These are phyloP conservation scores for Chaetodon trifascialis DNA, from an alignment of 2,113 vertebrate genomes.

Conservation along the genomic window DNA sequence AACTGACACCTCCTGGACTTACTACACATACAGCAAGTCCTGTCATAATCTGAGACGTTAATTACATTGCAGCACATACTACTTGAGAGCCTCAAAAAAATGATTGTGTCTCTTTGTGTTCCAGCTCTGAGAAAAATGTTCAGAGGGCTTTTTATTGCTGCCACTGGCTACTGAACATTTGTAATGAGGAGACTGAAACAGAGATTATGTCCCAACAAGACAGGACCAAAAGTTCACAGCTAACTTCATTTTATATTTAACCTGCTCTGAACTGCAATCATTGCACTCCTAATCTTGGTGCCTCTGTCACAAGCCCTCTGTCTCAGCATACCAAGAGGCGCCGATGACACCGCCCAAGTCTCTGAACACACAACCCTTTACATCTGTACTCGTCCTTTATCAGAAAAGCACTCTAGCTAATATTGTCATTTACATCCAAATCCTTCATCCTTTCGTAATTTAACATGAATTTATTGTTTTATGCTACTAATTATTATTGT, in stretches of 20 bases:
- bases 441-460: no score
- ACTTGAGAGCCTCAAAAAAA: no score
- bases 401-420: no score
- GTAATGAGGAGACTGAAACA: constrained; percentile 4
- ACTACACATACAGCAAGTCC: no score
- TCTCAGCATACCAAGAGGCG: not conserved
- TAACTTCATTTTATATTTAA: constrained; percentile 19
- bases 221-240: not conserved
- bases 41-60: no score
- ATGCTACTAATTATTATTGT: no score
- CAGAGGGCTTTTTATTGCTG: not conserved
- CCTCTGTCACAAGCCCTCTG: not conserved
- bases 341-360: not conserved
- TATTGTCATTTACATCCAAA: no score
- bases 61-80: not conserved
- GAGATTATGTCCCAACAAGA: constrained; percentile 1
- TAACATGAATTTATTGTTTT: no score
- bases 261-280: constrained; percentile 20
- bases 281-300: not conserved
- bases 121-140: not conserved
- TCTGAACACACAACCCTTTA: not conserved
- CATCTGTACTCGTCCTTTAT: no score
- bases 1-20: no score
- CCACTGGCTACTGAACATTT: constrained; percentile 1
- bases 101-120: no score